Evolutionary conservation across 2,888 invertebrate species (phyloP), one percentile per base, ranked within the genome.

Genomic region (Sipha maydis): DNA sequence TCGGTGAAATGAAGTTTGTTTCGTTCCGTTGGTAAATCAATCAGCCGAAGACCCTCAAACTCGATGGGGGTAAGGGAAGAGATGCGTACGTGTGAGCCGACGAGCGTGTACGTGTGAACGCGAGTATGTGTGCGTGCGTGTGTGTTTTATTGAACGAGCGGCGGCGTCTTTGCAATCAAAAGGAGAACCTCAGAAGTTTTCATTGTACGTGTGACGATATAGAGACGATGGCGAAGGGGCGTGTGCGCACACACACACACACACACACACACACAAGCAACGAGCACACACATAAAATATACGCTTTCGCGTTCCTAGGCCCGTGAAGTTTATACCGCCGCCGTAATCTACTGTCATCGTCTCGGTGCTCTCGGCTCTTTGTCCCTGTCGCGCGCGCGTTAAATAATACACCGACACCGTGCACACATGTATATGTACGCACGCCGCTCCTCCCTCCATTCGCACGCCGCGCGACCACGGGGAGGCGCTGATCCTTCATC

Each of bases 101-200:
- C 38, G 3, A 5, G n/a, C 41, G 41, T 41, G 41, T 41, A 9
- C 8, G 41, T 28, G n/a, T n/a, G 41, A 41, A 31, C 69, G 48
- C 17, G 31, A 31, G 71, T 28, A n/a, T 28, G 71, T 80, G 73
- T 73, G 56, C n/a, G 73, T 56, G 71, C 31, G 73, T 73, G 56
- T 34, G 73, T 56, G 71, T 71, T 71, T 71, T 83, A 73, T 83
- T n/a, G 83, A 71, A 71, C 83, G 83, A 5, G n/a, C 54, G 71
- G 19, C 67, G 71, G 19, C 67, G 71, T 48, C n/a, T 83, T 48
- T 25, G 48, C 38, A 56, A 56, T 56, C 56, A 56, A 56, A 56
- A 56, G 56, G 56, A 56, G 56, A 56, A 56, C 56, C 56, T 56
- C 56, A 56, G 31, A 78, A 78, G 78, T 78, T 78, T 78, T 78